phyloP scores from a whole-genome alignment of 2,113 vertebrate species.

The Pampusana beccarii region DNA sequence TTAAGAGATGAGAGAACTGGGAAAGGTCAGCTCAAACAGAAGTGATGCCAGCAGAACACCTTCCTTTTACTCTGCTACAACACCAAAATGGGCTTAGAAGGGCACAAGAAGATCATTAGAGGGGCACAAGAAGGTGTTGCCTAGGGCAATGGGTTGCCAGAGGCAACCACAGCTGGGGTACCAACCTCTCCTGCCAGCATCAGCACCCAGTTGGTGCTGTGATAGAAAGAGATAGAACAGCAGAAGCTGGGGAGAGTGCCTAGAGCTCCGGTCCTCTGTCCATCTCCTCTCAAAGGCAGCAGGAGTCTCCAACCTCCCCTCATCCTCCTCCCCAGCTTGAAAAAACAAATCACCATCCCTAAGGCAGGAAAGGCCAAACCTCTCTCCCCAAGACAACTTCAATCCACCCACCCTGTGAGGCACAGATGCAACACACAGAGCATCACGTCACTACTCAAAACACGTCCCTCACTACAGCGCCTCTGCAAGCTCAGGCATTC shows the following conservation, averaged over 20 bases:
- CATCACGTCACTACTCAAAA: not conserved
- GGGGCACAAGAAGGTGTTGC: not conserved
- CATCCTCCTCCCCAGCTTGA: not conserved
- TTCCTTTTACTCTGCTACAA: not conserved
- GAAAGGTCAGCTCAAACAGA: not conserved
- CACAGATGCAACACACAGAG: not conserved
- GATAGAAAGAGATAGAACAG: not conserved
- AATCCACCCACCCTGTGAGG: not conserved
- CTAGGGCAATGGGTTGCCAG: not conserved
- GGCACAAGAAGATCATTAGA: not conserved
- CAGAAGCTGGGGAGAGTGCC: not conserved
- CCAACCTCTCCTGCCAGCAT: not conserved
- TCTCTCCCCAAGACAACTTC: not conserved
- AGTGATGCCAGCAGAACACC: not conserved
- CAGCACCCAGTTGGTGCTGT: not conserved
- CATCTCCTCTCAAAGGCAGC: not conserved
- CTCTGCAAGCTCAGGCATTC: not conserved
- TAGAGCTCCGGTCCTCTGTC: not conserved
- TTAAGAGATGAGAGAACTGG: not conserved
- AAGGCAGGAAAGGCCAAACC: not conserved
- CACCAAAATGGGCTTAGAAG: not conserved
- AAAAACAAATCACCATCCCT: not conserved
- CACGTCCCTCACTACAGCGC: rapidly evolving
- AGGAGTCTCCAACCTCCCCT: not conserved
- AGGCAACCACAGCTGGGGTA: not conserved